phyloP scores from a whole-genome alignment of 92 coral and sea anemone genomes.

The Pocillopora meandrina region DNA sequence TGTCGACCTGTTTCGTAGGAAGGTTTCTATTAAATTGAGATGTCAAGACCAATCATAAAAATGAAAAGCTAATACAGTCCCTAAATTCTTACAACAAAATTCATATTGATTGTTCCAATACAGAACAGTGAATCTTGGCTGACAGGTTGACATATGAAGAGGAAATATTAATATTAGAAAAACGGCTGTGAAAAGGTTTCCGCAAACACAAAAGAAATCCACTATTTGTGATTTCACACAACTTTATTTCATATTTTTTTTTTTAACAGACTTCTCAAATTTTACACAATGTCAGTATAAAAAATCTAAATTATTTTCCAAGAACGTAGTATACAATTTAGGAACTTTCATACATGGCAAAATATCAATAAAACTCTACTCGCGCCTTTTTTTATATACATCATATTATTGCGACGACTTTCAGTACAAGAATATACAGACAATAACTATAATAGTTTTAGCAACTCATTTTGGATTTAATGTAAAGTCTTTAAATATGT shows the following conservation, averaged over 20 bases:
- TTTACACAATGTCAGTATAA: constrained; percentile 25
- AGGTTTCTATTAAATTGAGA: no score
- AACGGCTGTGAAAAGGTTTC: not conserved
- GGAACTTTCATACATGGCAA: constrained; percentile 23
- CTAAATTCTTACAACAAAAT: no score
- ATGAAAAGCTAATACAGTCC: no score
- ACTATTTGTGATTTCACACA: constrained; percentile 2
- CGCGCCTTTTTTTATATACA: constrained; percentile 11
- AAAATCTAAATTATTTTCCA: constrained; percentile 8
- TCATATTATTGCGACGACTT: constrained; percentile 7
- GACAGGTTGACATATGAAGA: no score
- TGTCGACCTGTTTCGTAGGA: no score
- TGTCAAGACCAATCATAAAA: no score
- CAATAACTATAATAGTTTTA: not conserved
- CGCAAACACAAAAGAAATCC: not conserved
- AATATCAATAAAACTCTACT: constrained; percentile 23
- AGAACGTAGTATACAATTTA: constrained; percentile 21
- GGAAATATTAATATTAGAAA: not conserved
- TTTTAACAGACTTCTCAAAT: not conserved
- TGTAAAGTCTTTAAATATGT: constrained; percentile 9
- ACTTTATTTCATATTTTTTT: constrained; percentile 25
- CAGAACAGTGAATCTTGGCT: no score
- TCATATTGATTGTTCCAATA: no score
- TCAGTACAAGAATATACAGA: constrained; percentile 13
- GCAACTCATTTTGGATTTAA: not conserved